Conservation (phyloP, 2,888 invertebrate genomes). For the Nymphalis c-album region DNA sequence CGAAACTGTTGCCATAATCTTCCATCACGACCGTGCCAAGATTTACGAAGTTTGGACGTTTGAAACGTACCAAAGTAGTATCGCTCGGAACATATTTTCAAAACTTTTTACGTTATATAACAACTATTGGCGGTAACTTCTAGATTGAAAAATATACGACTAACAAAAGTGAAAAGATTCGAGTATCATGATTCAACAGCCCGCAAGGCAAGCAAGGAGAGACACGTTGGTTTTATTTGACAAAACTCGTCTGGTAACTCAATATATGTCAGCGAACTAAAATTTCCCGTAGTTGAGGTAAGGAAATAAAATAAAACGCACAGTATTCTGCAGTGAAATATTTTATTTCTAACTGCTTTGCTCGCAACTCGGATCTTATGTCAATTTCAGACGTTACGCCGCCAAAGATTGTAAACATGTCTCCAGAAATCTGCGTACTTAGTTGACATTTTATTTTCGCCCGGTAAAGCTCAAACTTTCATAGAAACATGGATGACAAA, state of each 20-base stretch:
- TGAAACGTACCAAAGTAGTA: conserved; percentile 25
- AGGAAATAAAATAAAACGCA: conserved; percentile 65
- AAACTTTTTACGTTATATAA: conserved; percentile 33
- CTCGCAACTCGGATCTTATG: conserved; percentile 25
- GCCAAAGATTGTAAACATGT: conserved; percentile 23
- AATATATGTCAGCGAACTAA: conserved; percentile 33
- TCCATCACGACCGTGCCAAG: conserved; percentile 27
- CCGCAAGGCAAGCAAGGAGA: conserved; percentile 5
- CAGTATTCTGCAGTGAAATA: conserved; percentile 49
- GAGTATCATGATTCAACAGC: conserved; percentile 16
- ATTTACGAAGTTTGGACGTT: conserved; percentile 28
- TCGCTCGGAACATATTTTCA: conserved; percentile 30
- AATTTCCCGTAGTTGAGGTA: conserved; percentile 62
- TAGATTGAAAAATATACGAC: conserved; percentile 31
- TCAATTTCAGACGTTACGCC: conserved; percentile 26
- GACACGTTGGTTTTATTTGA: conserved; percentile 12
- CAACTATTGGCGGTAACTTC: conserved; percentile 24
- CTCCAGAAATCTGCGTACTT: conserved; percentile 11
- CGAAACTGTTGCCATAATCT: conserved; percentile 26
- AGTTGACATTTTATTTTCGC: conserved; percentile 21
- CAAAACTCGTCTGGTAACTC: conserved; percentile 14
- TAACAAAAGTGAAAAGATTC: conserved; percentile 20
- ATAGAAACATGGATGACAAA: conserved; percentile 11
- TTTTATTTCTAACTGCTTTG: conserved; percentile 48
- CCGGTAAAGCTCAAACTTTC: conserved; percentile 11